Base-by-base conservation (phyloP, 2,113 vertebrate species). In the Malurus cyaneus region DNA sequence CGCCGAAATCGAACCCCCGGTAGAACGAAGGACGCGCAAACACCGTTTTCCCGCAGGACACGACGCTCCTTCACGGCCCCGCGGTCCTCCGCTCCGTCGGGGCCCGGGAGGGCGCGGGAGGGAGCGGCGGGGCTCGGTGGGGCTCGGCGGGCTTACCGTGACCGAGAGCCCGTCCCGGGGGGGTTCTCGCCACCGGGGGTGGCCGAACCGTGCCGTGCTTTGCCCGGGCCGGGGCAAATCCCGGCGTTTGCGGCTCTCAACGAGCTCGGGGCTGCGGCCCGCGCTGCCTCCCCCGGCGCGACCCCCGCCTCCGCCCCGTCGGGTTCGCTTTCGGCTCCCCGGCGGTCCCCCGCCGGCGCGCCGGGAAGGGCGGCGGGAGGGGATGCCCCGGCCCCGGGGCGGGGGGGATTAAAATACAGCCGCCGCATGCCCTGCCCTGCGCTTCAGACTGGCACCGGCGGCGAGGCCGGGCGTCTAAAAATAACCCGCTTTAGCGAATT, bases 371-470 rank as follows among this genome's bases (percentile, higher is more conserved):
- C 50, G 65, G 86, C 71, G 86, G 86, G 82, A 46, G 34, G 90
- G 61, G 60, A 53, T 17, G 80, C 34, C 61, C 79, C 47, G 52
- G 52, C 50, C 39, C 66, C 66, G 39, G 62, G 61, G 71, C 39
- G 79, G 65, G 11, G 32, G 67, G 70, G 56, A 73, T 93, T 92
- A 92, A 92, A 92, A 89, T 61, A 56, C 52, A 86, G 56, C 21
- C 89, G 15, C 34, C 20, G 78, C 34, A 1, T 83, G 82, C 87
- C 57, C 73, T 47, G 60, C 60, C 60, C 60, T 84, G 49, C 14
- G 59, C 69, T 72, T 34, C 84, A 31, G 78, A n/a, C 25, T 59
- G 59, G 74, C 89, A 74, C 65, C 50, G 74, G 54, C 39, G 44
- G 52, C 54, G 17, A 31, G 36, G 80, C 39, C 71, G 46, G 52